phyloP scores from a whole-genome alignment of 2,797 vertebrate species.

The Pangasius mekongensis region DNA sequence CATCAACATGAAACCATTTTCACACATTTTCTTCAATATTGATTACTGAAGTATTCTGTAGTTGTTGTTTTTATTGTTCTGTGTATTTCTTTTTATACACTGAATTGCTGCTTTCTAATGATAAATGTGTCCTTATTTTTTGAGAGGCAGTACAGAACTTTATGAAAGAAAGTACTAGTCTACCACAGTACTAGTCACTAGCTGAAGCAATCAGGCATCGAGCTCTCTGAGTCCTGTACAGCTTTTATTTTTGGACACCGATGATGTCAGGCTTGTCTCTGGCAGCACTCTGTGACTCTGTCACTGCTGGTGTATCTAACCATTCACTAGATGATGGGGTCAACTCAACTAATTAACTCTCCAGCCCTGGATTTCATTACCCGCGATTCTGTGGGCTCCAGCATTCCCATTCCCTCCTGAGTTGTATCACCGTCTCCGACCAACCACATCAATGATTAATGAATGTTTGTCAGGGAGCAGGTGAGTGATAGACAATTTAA shows the following conservation, averaged over 20 bases:
- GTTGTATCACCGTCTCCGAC: neutral
- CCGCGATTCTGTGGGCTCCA: constrained; percentile 61
- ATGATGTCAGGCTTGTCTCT: neutral
- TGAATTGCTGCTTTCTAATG: neutral
- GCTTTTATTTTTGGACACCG: constrained; percentile 14
- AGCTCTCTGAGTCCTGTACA: neutral
- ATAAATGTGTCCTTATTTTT: neutral
- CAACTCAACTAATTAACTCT: constrained; percentile 76
- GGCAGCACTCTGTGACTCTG: constrained; percentile 11
- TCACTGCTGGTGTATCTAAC: constrained; percentile 26
- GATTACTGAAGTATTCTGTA: neutral
- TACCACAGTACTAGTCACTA: neutral
- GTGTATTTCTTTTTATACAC: neutral
- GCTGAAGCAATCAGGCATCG: neutral
- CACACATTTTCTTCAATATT: neutral
- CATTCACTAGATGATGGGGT: constrained; percentile 72
- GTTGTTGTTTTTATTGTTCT: neutral
- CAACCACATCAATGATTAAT: neutral
- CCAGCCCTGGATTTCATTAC: constrained; percentile 81
- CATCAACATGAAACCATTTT: neutral
- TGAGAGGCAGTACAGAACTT: neutral
- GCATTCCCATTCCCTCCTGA: neutral
- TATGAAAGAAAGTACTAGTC: neutral
- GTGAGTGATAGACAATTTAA: constrained; percentile 16
- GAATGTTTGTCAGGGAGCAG: neutral